Conservation (phyloP, 2,888 invertebrate species). For the Lithophane leautieri region DNA sequence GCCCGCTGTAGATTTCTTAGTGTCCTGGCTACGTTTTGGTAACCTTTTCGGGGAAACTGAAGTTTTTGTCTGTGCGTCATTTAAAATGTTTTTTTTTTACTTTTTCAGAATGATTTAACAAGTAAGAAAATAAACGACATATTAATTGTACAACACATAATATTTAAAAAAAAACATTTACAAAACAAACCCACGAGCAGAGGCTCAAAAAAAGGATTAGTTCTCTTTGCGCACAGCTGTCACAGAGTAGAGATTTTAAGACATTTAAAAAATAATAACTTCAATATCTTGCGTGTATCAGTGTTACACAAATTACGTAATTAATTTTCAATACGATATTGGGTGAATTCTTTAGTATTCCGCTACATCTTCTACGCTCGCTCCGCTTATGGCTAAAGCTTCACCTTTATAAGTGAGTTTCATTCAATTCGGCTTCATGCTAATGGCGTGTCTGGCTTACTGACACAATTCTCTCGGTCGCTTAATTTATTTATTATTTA, state of each 20-base stretch:
- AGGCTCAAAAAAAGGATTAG: neutral
- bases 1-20: too few species aligned
- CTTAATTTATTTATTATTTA: conserved; percentile 66
- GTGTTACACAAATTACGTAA: too few species aligned
- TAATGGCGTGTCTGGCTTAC: conserved; percentile 69
- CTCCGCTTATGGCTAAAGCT: conserved; percentile 21
- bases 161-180: too few species aligned
- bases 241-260: neutral
- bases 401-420: conserved; percentile 52
- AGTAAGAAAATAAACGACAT: too few species aligned
- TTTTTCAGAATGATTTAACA: too few species aligned
- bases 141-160: too few species aligned
- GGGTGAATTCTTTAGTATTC: neutral
- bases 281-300: neutral
- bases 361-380: neutral
- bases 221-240: neutral
- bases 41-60: too few species aligned
- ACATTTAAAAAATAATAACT: too few species aligned
- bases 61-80: too few species aligned
- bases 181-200: neutral
- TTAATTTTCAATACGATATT: neutral
- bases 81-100: too few species aligned
- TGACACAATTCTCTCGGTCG: conserved; percentile 69
- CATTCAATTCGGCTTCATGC: conserved; percentile 69
- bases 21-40: too few species aligned